Conservation (phyloP, 2,888 invertebrate genomes). For the Sminthurides aquaticus region DNA sequence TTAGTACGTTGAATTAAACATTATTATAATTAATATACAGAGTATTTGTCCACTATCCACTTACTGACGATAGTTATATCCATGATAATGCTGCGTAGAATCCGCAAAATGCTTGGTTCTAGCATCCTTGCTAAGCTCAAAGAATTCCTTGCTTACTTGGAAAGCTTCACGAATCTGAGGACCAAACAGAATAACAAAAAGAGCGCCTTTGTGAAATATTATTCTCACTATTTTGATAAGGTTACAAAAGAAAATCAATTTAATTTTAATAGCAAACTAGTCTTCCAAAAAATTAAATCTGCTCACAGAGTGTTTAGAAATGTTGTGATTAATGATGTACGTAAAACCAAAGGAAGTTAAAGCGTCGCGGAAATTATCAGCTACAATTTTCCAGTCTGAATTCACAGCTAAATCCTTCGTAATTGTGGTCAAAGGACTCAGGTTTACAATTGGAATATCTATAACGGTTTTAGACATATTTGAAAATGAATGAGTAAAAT, state of each 20-base stretch:
- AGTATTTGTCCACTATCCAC: too few species aligned
- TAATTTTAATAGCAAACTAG: too few species aligned
- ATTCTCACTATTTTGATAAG: too few species aligned
- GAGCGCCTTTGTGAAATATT: too few species aligned
- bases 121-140: constrained; percentile 59
- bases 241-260: too few species aligned
- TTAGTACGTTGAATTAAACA: too few species aligned
- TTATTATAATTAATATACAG: too few species aligned
- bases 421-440: neutral
- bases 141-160: constrained; percentile 62
- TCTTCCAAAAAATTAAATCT: too few species aligned
- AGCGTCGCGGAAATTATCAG: neutral
- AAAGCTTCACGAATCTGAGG: constrained; percentile 62
- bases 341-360: neutral
- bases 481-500: too few species aligned
- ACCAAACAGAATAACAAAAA: constrained; percentile 24
- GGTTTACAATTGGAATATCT: neutral
- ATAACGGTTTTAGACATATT: too few species aligned
- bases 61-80: constrained; percentile 48
- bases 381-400: neutral
- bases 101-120: constrained; percentile 58
- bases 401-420: neutral
- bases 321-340: neutral
- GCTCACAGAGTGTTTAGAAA: neutral
- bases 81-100: constrained; percentile 55